Evolutionary conservation across 2,888 invertebrate species (phyloP).

Genomic region (Rhopalosiphum nymphaeae): DNA sequence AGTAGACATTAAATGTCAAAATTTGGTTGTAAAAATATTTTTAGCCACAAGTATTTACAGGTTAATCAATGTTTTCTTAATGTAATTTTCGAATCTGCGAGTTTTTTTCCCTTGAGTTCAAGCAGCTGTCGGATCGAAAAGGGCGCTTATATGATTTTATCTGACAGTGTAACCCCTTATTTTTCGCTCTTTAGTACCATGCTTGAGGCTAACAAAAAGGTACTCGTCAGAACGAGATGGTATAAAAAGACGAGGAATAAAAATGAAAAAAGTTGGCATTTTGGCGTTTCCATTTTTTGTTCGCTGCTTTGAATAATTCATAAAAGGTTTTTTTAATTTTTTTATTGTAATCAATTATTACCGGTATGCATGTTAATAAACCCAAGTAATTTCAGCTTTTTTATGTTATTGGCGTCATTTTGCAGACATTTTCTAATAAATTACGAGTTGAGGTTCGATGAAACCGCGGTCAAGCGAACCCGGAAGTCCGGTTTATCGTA

Average conservation of each 20-base stretch:
- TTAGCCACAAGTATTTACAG: background rate
- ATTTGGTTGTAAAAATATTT: background rate
- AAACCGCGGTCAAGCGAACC: background rate
- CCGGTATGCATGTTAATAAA: conserved; percentile 56
- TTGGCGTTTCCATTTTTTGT: conserved; percentile 55
- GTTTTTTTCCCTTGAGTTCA: background rate
- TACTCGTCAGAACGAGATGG: conserved; percentile 13
- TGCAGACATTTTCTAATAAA: conserved; percentile 35
- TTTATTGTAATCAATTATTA: conserved; percentile 59
- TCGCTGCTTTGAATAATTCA: conserved; percentile 60
- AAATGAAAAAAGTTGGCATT: background rate
- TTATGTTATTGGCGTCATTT: conserved; percentile 22
- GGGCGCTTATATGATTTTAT: conserved; percentile 39
- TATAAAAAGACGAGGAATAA: conserved; percentile 11
- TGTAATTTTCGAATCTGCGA: conserved; percentile 32
- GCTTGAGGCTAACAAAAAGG: background rate
- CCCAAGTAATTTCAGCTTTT: conserved; percentile 29
- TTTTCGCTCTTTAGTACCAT: background rate
- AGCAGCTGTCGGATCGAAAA: conserved; percentile 37
- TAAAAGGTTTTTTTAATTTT: conserved; percentile 31
- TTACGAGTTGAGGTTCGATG: background rate
- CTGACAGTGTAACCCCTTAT: conserved; percentile 14
- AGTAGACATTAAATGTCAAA: background rate
- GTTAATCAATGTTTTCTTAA: conserved; percentile 36
- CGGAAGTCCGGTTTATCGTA: conserved; percentile 22